A percentile compares a stretch with the other conserved stretches of the same genome.
These are phyloP conservation scores for Oriolus oriolus DNA, from an alignment of 2,113 vertebrate genomes.

Conservation along the genomic window DNA sequence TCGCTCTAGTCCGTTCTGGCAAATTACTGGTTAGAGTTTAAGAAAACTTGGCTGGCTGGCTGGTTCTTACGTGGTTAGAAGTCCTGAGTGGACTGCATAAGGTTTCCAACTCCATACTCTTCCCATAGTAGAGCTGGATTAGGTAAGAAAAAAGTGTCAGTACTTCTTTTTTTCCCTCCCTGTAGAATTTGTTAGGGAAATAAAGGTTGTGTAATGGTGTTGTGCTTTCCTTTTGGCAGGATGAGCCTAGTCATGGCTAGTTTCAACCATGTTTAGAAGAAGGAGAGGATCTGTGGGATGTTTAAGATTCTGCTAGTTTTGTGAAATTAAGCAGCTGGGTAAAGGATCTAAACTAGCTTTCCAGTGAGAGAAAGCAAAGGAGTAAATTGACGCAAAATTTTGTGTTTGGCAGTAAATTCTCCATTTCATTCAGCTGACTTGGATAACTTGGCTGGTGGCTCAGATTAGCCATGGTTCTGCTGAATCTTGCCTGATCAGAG, in stretches of 20 bases:
- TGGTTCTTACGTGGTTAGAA: accelerated
- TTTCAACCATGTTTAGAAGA: neutral
- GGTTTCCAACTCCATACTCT: neutral
- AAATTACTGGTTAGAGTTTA: neutral
- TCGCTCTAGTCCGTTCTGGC: neutral
- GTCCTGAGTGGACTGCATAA: neutral
- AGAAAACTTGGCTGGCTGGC: neutral
- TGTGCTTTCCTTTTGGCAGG: neutral
- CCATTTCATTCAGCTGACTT: neutral
- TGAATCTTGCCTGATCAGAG: neutral
- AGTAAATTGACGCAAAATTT: neutral
- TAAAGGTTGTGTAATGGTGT: neutral
- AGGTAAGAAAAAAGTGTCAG: neutral
- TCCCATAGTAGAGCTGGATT: neutral
- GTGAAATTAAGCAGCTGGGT: neutral
- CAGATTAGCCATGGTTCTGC: neutral
- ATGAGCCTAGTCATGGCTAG: neutral
- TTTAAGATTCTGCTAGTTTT: neutral
- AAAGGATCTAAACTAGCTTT: neutral
- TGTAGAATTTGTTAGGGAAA: neutral
- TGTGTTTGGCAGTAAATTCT: neutral
- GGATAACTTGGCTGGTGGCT: neutral
- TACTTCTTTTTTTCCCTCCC: accelerated
- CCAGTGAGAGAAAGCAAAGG: neutral
- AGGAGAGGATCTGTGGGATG: neutral